Base-by-base conservation (phyloP, 2,888 invertebrate genomes). In the Himalopsyche kuldschensis region DNA sequence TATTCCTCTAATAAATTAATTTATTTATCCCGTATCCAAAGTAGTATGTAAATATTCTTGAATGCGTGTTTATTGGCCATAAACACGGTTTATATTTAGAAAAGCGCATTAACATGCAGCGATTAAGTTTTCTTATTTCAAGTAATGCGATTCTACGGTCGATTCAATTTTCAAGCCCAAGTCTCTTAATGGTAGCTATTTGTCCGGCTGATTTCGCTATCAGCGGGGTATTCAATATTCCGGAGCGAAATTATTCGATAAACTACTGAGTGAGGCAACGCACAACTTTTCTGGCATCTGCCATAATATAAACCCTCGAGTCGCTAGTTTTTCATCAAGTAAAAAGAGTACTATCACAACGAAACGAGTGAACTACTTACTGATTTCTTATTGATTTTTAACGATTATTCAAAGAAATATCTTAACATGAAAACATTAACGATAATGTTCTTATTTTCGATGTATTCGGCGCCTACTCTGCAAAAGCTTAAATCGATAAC, bases 161-260 rank as follows among this genome's bases (percentile, higher is more conserved):
- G 55, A 55, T 55, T 55, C 55, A 55, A 55, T 55, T 55, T 55
- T 20, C 55, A 55, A 55, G 24, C 24, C 20, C 10, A 6, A 55
- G 55, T 4, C 20, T 55, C 55, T 55, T 55, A 55, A 55, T 30
- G 17, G 75, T 11, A 8, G 75, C 75, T 27, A 75, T 75, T 75
- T 75, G 75, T 75, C 32, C 24, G 8, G 75, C n/a, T 30, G 75
- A 27, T 75, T 75, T 32, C 10, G 55, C 30, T 75, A 75, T 75
- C 75, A 75, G 75, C 75, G 75, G 75, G 75, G 31, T 75, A 75
- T 75, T 75, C 32, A 75, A 75, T 75, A 75, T 31, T 31, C 75
- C 75, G 24, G 31, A 75, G 31, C n/a, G 75, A n/a, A 75, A 32
- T 75, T 75, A 75, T 75, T 75, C 31, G 30, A 75, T 30, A 32